Evolutionary conservation across 2,888 invertebrate species (phyloP).

Genomic region (Litoditis marina): DNA sequence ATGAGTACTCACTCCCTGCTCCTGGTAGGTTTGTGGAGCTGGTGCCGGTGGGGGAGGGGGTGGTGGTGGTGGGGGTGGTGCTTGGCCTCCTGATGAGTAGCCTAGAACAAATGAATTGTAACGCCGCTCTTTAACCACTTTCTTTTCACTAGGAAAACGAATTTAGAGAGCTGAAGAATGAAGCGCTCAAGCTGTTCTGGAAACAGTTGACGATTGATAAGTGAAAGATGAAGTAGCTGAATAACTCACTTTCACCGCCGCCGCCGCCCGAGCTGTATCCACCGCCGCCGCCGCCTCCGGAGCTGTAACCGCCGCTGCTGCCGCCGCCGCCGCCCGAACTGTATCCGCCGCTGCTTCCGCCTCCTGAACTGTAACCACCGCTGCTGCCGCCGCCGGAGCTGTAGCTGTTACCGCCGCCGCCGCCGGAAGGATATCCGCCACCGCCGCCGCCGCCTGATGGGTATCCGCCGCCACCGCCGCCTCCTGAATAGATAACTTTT

Average conservation of each 20-base stretch:
- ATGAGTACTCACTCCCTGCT: conserved; percentile 1
- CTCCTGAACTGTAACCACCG: background rate
- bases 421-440: background rate
- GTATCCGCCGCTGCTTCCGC: background rate
- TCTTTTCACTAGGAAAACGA: background rate
- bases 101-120: too few relatives aligned
- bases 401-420: background rate
- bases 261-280: background rate
- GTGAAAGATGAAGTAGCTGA: too few relatives aligned
- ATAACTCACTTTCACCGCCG: too few relatives aligned
- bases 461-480: conserved; percentile 2
- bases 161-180: too few relatives aligned
- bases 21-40: conserved; percentile 4
- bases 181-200: too few relatives aligned
- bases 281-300: background rate
- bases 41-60: conserved; percentile 9
- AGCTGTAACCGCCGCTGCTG: too few relatives aligned
- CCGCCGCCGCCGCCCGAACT: too few relatives aligned
- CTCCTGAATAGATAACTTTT: conserved; percentile 3
- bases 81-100: background rate
- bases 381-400: background rate
- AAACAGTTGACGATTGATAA: too few relatives aligned
- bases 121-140: too few relatives aligned
- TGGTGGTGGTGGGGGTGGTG: conserved; percentile 13
- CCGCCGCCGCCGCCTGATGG: background rate